Percentiles rank a stretch among this genome's conserved stretches.
Evolutionary conservation across 2,797 vertebrate species (phyloP).

Genomic region (Rhinatrema bivittatum): DNA sequence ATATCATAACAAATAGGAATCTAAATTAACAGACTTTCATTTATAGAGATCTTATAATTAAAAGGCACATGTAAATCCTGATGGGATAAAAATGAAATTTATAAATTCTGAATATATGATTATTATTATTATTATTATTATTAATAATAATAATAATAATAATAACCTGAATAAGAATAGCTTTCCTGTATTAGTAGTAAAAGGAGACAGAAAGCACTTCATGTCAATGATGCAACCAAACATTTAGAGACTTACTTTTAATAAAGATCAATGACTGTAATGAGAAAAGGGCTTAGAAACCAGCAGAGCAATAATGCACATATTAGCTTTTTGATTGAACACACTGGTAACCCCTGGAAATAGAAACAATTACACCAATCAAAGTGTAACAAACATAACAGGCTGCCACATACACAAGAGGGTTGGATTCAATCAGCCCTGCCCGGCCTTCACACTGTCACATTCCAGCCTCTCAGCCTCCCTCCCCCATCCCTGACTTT

Average conservation of each 20-base stretch:
- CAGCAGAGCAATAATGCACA: constrained; percentile 37
- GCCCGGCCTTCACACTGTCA: constrained; percentile 1
- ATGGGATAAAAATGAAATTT: no score
- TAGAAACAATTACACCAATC: constrained; percentile 12
- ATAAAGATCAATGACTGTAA: constrained; percentile 35
- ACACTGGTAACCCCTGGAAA: constrained; percentile 21
- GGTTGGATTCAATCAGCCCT: constrained; percentile 9
- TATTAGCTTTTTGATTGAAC: constrained; percentile 40
- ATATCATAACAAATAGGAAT: no score
- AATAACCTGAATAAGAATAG: no score
- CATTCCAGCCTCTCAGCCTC: background rate
- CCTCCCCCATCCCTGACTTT: background rate
- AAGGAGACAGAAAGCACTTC: constrained; percentile 1
- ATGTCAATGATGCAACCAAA: constrained; percentile 24
- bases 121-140: no score
- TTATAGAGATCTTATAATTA: no score
- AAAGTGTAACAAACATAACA: constrained; percentile 23
- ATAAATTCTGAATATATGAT: no score
- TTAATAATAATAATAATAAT: no score
- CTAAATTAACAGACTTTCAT: no score
- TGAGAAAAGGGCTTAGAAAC: constrained; percentile 40
- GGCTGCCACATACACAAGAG: constrained; percentile 7
- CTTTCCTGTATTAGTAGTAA: constrained; percentile 12
- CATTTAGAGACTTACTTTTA: constrained; percentile 37
- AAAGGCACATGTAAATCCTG: no score